phyloP scores from a whole-genome alignment of 2,888 invertebrate species.

The Coelogynopora nodosa region DNA sequence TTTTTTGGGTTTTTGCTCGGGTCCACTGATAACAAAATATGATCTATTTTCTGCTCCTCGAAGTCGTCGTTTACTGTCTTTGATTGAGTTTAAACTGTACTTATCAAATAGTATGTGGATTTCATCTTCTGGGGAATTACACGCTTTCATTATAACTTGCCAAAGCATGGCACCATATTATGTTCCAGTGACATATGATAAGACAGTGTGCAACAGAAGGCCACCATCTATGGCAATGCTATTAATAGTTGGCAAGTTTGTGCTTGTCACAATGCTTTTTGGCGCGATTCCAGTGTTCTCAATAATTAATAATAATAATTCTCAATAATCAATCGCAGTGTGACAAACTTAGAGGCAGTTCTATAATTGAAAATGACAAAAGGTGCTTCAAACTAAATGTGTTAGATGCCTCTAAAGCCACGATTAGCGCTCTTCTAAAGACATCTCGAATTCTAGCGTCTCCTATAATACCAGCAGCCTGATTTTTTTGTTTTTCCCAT shows the following conservation, averaged over 20 bases:
- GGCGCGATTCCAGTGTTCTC: slow-evolving; percentile 1
- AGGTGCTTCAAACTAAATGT: slow-evolving; percentile 12
- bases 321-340: neutral
- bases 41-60: slow-evolving; percentile 22
- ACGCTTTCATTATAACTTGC: slow-evolving; percentile 14
- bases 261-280: slow-evolving; percentile 21
- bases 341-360: slow-evolving; percentile 17
- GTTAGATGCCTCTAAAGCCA: slow-evolving; percentile 6
- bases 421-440: neutral
- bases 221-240: neutral
- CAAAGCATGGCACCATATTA: neutral
- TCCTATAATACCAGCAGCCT: neutral
- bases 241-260: neutral
- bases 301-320: too few relatives aligned
- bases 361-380: neutral
- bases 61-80: slow-evolving; percentile 2
- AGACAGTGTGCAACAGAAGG: slow-evolving; percentile 20
- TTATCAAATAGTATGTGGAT: slow-evolving; percentile 24
- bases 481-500: neutral
- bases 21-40: neutral
- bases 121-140: neutral
- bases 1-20: neutral
- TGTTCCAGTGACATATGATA: slow-evolving; percentile 5
- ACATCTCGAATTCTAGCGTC: slow-evolving; percentile 4
- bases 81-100: neutral